These are phyloP conservation scores for Creontiades dilutus DNA, from an alignment of 2,888 invertebrate species.

Conservation along the genomic window DNA sequence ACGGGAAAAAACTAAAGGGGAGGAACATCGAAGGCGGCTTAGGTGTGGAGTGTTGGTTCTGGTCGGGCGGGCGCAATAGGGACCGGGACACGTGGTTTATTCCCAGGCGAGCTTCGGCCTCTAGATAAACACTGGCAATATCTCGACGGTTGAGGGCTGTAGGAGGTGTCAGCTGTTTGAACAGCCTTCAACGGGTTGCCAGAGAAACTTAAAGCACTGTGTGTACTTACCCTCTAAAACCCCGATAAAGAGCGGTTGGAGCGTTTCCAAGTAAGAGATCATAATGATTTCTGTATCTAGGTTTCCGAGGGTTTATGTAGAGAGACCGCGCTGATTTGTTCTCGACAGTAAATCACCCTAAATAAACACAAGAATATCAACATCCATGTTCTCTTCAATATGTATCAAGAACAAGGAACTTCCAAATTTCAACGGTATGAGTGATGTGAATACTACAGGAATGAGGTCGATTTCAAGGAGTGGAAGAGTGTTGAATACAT, in stretches of 20 bases:
- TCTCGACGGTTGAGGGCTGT: neutral
- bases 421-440: no score
- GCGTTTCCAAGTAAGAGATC: no score
- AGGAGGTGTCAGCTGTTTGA: conserved; percentile 27
- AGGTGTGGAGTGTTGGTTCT: conserved; percentile 28
- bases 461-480: no score
- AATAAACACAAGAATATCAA: no score
- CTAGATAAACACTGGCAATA: conserved; percentile 18
- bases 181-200: conserved; percentile 16
- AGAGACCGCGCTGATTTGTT: no score
- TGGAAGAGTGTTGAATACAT: no score
- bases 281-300: no score
- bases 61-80: conserved; percentile 4
- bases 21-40: neutral
- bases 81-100: conserved; percentile 29
- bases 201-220: neutral
- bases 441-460: no score
- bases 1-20: neutral
- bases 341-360: no score
- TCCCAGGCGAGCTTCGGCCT: conserved; percentile 13
- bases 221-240: conserved; percentile 2
- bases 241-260: neutral
- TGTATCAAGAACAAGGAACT: no score
- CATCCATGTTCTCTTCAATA: no score
- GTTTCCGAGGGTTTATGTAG: no score